phyloP scores from a whole-genome alignment of 2,797 vertebrate species.

The Kryptopterus vitreolus region DNA sequence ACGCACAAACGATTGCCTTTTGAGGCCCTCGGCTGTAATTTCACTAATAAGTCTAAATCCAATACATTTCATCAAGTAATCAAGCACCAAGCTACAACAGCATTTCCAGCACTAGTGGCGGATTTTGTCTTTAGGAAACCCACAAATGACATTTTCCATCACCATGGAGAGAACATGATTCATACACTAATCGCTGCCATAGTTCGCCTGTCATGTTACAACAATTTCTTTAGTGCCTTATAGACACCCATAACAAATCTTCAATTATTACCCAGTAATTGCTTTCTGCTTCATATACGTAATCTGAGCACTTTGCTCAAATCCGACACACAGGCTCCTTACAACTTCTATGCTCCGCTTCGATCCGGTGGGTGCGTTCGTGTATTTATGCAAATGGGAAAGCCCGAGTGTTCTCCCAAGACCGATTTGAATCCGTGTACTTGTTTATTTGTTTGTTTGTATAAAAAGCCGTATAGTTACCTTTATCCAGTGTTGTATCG shows the following conservation, averaged over 20 bases:
- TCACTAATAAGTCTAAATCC: not conserved
- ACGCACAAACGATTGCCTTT: not conserved
- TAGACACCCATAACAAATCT: not conserved
- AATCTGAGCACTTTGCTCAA: not conserved
- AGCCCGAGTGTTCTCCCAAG: not conserved
- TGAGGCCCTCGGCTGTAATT: not conserved
- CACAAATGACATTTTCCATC: conserved; percentile 10
- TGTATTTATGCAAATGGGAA: not conserved
- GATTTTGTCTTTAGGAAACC: not conserved
- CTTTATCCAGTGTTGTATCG: conserved; percentile 56
- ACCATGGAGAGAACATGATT: conserved; percentile 15
- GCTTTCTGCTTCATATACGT: not conserved
- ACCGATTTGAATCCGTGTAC: not conserved
- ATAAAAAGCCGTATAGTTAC: conserved; percentile 32
- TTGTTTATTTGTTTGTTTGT: not conserved
- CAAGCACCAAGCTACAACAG: not conserved
- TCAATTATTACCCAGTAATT: conserved; percentile 15
- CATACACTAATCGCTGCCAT: not conserved
- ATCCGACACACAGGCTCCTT: not conserved
- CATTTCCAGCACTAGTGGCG: not conserved
- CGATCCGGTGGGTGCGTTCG: not conserved
- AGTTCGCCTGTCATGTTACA: not conserved
- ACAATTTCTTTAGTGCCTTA: not conserved
- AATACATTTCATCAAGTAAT: not conserved
- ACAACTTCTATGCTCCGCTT: not conserved